A percentile compares a stretch with the other conserved stretches of the same genome.
Conservation (phyloP, 2,888 invertebrate genomes). For the Dicranocentrus wangi region DNA sequence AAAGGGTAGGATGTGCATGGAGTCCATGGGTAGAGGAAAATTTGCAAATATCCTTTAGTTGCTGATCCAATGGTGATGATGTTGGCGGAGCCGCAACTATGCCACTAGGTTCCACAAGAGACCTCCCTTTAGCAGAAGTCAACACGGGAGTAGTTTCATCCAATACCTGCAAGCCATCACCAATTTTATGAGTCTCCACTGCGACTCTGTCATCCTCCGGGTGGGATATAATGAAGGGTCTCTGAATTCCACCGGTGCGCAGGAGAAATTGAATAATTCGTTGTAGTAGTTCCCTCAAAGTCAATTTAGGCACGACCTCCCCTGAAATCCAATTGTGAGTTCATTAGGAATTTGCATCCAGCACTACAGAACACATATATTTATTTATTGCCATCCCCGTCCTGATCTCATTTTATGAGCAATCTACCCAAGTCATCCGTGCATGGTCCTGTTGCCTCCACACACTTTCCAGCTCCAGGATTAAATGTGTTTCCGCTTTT, state of each 20-base stretch:
- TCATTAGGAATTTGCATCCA: too few relatives aligned
- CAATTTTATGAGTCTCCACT: not conserved
- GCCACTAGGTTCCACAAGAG: too few relatives aligned
- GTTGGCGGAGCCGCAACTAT: too few relatives aligned
- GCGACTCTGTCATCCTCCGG: not conserved
- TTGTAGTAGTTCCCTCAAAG: not conserved
- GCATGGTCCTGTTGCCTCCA: not conserved
- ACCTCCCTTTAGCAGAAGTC: too few relatives aligned
- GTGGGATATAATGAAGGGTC: not conserved
- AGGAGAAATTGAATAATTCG: not conserved
- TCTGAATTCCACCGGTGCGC: not conserved
- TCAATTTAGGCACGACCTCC: not conserved
- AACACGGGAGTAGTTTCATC: too few relatives aligned
- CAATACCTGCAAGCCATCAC: too few relatives aligned
- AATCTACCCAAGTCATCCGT: not conserved
- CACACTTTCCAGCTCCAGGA: constrained; percentile 7
- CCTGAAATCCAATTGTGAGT: too few relatives aligned
- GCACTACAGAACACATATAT: too few relatives aligned
- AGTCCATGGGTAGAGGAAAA: constrained; percentile 22
- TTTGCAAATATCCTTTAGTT: constrained; percentile 39
- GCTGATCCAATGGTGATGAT: constrained; percentile 1
- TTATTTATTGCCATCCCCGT: too few relatives aligned
- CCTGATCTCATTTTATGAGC: not conserved
- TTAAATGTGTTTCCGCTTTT: not conserved
- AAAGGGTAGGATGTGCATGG: constrained; percentile 62